These are phyloP conservation scores for Leptocoma aspasia DNA, from an alignment of 2,113 vertebrate genomes.

Conservation along the genomic window DNA sequence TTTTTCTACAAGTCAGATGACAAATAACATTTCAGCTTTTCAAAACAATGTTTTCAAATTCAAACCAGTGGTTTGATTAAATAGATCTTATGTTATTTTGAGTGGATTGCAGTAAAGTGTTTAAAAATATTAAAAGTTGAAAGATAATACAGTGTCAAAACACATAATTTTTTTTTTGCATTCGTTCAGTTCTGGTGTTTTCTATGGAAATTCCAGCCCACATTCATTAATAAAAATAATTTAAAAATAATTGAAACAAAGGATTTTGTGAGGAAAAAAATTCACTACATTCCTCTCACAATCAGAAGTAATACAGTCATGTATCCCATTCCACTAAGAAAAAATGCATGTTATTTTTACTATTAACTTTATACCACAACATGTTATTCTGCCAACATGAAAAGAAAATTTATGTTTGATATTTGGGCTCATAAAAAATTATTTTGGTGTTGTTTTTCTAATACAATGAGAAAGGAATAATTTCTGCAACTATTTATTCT, in stretches of 20 bases:
- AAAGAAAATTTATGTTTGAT: not conserved
- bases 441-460: not conserved
- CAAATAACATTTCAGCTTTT: not conserved
- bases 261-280: not conserved
- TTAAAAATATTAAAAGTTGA: not conserved
- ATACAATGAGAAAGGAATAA: not conserved
- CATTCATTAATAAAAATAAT: not conserved
- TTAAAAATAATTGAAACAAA: not conserved
- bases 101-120: not conserved
- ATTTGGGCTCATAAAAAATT: not conserved
- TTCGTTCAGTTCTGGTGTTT: not conserved
- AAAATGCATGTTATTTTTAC: not conserved
- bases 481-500: not conserved
- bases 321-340: not conserved
- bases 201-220: not conserved
- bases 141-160: not conserved
- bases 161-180: not conserved
- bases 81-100: not conserved
- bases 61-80: not conserved
- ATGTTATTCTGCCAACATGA: not conserved
- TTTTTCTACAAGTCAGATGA: not conserved
- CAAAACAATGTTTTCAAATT: not conserved
- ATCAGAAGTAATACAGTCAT: not conserved
- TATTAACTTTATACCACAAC: not conserved
- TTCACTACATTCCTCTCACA: not conserved